Evolutionary conservation across 2,113 vertebrate species (phyloP).

Genomic region (Odobenus rosmarus): DNA sequence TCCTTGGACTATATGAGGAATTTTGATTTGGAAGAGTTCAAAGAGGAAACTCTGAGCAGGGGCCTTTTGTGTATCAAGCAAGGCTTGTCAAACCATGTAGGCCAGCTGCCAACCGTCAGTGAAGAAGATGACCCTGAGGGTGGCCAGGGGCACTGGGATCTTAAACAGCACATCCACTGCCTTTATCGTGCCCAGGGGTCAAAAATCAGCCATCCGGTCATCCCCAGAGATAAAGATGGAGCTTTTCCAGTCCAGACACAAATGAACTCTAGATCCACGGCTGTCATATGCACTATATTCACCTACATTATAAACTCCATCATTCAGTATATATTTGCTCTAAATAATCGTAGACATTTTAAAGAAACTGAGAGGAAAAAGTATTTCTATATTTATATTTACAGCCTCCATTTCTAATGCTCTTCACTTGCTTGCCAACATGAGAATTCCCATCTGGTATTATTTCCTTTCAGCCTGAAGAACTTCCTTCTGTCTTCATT

Average conservation of each 20-base stretch:
- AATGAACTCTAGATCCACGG: background rate
- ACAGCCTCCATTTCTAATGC: background rate
- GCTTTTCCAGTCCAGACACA: background rate
- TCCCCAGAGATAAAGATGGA: background rate
- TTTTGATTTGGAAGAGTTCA: too few relatives aligned
- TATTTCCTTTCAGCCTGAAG: background rate
- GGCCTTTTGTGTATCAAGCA: background rate
- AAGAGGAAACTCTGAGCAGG: background rate
- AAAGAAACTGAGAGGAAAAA: background rate
- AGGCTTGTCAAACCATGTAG: background rate
- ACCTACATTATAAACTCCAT: background rate
- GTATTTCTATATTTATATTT: background rate
- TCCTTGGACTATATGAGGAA: background rate
- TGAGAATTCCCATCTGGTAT: background rate
- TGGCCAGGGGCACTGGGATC: background rate
- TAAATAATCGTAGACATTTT: background rate
- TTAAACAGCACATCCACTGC: background rate
- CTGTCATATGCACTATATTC: background rate
- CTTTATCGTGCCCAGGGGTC: background rate
- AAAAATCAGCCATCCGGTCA: background rate
- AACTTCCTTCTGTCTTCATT: background rate
- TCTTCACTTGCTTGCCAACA: background rate
- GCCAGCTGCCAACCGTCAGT: background rate
- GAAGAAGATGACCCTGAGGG: background rate
- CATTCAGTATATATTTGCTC: background rate